Conservation (phyloP, 2,888 invertebrate genomes). For the Phalera bucephala region DNA sequence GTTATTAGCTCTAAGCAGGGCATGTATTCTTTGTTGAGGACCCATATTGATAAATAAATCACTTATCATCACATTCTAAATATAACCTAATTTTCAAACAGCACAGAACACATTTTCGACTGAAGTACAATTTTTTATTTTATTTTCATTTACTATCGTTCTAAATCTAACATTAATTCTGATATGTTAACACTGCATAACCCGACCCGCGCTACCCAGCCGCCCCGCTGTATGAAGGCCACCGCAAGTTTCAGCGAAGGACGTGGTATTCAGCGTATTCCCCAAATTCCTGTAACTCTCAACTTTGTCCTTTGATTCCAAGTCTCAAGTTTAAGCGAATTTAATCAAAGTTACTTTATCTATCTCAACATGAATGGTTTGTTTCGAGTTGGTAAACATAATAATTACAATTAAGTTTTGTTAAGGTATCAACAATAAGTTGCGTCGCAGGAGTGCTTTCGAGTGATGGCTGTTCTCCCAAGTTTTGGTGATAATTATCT, state of each 20-base stretch:
- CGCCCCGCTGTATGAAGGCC: too few species aligned
- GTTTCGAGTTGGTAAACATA: slow-evolving; percentile 30
- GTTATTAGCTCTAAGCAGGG: too few species aligned
- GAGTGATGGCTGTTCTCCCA: background rate
- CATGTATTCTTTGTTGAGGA: too few species aligned
- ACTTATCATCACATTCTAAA: too few species aligned
- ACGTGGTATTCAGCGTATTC: slow-evolving; percentile 24
- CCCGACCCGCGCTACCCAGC: too few species aligned
- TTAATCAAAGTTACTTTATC: slow-evolving; percentile 52
- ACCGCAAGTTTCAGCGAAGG: slow-evolving; percentile 5
- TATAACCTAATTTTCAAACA: too few species aligned
- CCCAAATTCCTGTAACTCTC: slow-evolving; percentile 27
- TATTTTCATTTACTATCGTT: too few species aligned
- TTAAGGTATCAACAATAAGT: slow-evolving; percentile 14
- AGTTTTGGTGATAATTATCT: background rate
- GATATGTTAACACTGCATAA: too few species aligned
- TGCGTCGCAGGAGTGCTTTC: slow-evolving; percentile 2
- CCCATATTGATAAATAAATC: too few species aligned
- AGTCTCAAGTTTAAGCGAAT: slow-evolving; percentile 39
- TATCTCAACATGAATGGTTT: slow-evolving; percentile 41
- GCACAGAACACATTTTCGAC: too few species aligned
- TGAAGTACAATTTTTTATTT: too few species aligned
- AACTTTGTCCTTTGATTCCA: slow-evolving; percentile 43
- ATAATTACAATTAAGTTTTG: slow-evolving; percentile 30
- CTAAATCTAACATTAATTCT: too few species aligned